Evolutionary conservation across 2,888 invertebrate genomes (phyloP).

Genomic region (Caenorhabditis sp.): DNA sequence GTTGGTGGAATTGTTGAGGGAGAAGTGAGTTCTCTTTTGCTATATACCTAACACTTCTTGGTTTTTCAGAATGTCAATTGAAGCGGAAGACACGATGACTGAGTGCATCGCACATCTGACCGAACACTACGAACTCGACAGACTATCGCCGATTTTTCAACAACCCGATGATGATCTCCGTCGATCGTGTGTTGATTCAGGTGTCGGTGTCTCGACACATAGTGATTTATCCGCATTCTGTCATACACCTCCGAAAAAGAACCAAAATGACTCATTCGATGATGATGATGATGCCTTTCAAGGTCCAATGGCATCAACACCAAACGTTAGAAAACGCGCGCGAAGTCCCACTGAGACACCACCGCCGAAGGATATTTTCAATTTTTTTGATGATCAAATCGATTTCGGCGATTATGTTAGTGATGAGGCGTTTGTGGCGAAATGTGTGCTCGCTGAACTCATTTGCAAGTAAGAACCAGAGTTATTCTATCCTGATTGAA

Average conservation of each 20-base stretch:
- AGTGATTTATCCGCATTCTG: slow-evolving; percentile 58
- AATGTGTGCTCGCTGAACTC: slow-evolving; percentile 65
- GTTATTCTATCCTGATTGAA: neutral
- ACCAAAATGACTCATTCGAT: neutral
- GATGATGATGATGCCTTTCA: slow-evolving; percentile 25
- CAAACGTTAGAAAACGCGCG: slow-evolving; percentile 13
- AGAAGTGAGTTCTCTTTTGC: slow-evolving; percentile 13
- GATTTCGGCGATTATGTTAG: slow-evolving; percentile 37
- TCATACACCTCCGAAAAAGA: slow-evolving; percentile 28
- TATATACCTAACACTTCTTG: too few species aligned
- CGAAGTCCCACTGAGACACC: slow-evolving; percentile 14
- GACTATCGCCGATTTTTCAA: slow-evolving; percentile 26
- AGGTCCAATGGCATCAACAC: slow-evolving; percentile 22
- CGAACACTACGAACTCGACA: slow-evolving; percentile 33
- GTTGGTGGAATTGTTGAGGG: slow-evolving; percentile 23
- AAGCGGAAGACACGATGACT: neutral
- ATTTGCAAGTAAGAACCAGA: slow-evolving; percentile 60
- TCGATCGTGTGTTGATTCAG: slow-evolving; percentile 62
- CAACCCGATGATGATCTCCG: slow-evolving; percentile 32
- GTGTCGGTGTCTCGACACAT: slow-evolving; percentile 64
- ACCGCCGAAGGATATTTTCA: slow-evolving; percentile 36
- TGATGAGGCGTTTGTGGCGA: slow-evolving; percentile 65
- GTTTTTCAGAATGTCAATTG: neutral
- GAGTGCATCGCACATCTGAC: slow-evolving; percentile 35
- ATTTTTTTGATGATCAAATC: slow-evolving; percentile 48